Conservation (phyloP, 2,797 vertebrate genomes). For the Urophycis tenuis region DNA sequence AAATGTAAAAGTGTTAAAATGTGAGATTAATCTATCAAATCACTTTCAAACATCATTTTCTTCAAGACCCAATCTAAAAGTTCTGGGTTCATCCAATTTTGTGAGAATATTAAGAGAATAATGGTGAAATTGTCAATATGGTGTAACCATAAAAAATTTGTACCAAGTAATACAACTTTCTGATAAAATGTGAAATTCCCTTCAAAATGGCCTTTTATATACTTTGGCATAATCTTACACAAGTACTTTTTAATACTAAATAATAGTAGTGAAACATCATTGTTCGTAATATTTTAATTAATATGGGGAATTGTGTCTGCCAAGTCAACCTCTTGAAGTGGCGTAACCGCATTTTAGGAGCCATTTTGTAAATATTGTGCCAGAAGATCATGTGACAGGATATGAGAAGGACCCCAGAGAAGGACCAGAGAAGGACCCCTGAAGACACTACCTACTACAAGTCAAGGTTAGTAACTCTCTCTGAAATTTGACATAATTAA, state of each 20-base stretch:
- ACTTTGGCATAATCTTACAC: background rate
- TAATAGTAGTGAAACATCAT: background rate
- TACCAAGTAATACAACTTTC: background rate
- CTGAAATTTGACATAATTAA: too few species aligned
- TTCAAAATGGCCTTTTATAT: background rate
- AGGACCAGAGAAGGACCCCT: background rate
- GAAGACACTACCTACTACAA: background rate
- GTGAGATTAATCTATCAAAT: too few species aligned
- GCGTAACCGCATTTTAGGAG: slow-evolving; percentile 12
- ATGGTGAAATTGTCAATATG: background rate
- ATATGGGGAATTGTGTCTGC: slow-evolving; percentile 7
- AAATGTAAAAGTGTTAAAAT: too few species aligned
- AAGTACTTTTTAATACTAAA: background rate
- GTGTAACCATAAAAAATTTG: background rate
- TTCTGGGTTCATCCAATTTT: background rate
- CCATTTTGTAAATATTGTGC: background rate
- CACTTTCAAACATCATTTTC: background rate
- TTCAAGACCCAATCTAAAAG: background rate
- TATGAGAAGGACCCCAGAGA: background rate
- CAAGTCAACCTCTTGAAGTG: slow-evolving; percentile 9
- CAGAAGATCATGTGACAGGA: background rate
- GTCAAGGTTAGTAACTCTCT: background rate
- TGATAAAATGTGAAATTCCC: background rate
- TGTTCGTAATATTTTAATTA: slow-evolving; percentile 10
- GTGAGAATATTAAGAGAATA: background rate